Evolutionary conservation across 2,113 vertebrate species (phyloP), one percentile per base, ranked within the genome.

Genomic region (Chaenogobius annularis): DNA sequence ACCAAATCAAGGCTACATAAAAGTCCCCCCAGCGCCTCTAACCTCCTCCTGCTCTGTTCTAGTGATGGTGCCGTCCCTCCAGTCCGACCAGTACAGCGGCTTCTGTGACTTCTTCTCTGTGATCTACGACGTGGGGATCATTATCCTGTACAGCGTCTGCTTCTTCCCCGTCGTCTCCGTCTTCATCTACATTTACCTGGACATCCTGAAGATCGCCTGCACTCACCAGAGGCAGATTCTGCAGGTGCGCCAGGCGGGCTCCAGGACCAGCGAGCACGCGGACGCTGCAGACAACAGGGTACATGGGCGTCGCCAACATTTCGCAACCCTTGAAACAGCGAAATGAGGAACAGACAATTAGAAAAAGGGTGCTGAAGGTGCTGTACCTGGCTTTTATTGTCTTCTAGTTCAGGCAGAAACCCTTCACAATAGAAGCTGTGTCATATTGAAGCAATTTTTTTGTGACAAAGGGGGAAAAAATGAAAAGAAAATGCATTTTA

Each of bases 181-280:
- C 61, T 96, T 97, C 69, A 52, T 96, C 73, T 98, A 93, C 84
- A 95, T 98, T 83, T 98, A 98, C 90, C 94, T 96, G 0, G 95
- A 97, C 92, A 95, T 98, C 88, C 92, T 98, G 78, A 96, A 96
- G 78, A 93, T 96, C 0, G 96, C 97, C 68, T 94, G 92, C 0
- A 54, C 65, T 72, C 96, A 98, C 14, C 93, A 92, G 75, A 92
- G 91, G 80, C 94, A 94, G 66, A 97, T 98, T 79, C 86, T 77
- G 65, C 90, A 90, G 20, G 91, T 92, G 31, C 76, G 93, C 40
- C 92, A 91, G 0, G 90, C 80, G 0, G 90, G 92, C 23, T 91
- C 88, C 62, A 73, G 81, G 35, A 81, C 50, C 0, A 7, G 15
- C 0, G 78, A 71, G 22, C 31, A 61, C 19, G n/a, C 37, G 0